phyloP scores from a whole-genome alignment of 2,797 vertebrate species.

The Linurgus olivaceus region DNA sequence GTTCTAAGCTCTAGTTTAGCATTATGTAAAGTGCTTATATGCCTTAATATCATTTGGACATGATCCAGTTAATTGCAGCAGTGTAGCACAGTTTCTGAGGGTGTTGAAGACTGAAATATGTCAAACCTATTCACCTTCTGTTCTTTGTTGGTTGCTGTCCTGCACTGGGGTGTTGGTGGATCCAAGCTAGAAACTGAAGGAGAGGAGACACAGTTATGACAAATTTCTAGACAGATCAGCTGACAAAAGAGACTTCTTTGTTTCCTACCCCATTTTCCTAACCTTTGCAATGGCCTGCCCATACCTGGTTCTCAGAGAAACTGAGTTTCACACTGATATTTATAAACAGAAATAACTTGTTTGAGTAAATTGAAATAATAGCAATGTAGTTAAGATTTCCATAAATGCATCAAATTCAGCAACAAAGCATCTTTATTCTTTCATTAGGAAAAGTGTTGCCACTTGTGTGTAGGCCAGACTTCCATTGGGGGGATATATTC shows the following conservation, averaged over 20 bases:
- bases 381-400: background rate
- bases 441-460: background rate
- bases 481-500: background rate
- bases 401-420: background rate
- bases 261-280: background rate
- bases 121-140: background rate
- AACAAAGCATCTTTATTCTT: background rate
- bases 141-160: background rate
- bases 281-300: background rate
- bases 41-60: background rate
- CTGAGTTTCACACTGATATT: background rate
- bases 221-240: background rate
- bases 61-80: background rate
- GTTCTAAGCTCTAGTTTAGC: background rate
- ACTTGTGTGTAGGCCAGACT: background rate
- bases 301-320: background rate
- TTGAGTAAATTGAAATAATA: background rate
- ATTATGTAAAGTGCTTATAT: background rate
- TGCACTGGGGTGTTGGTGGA: background rate
- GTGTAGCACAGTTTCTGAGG: background rate
- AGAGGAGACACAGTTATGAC: background rate
- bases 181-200: background rate
- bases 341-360: background rate
- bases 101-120: background rate
- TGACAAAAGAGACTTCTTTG: rapidly evolving